Conservation (phyloP, 1,140 invertebrate species). For the Halyomorpha halys region DNA sequence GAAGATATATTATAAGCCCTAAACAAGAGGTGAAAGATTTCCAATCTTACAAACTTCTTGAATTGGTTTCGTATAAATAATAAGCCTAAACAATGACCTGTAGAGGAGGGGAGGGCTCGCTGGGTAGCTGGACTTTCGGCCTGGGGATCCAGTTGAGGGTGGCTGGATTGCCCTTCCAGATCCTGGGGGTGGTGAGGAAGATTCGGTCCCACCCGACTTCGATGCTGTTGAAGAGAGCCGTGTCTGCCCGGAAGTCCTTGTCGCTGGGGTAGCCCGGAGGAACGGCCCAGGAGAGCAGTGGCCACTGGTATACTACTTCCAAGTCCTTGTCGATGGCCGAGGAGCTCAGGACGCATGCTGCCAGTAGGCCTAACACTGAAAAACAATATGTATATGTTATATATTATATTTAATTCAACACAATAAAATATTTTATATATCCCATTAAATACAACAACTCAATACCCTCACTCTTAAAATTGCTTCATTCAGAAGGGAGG, state of each 20-base stretch:
- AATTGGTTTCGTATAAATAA: too few species aligned
- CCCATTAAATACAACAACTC: too few species aligned
- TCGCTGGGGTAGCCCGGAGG: slow-evolving; percentile 40
- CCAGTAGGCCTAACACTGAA: not conserved
- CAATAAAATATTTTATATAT: too few species aligned
- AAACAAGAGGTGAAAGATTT: too few species aligned
- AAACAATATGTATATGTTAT: not conserved
- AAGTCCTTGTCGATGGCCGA: slow-evolving; percentile 33
- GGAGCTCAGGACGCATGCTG: not conserved
- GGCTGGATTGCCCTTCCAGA: slow-evolving; percentile 58
- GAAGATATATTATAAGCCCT: too few species aligned
- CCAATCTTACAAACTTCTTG: too few species aligned
- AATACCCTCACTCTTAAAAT: too few species aligned
- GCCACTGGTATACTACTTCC: slow-evolving; percentile 64
- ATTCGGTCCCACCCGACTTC: slow-evolving; percentile 56
- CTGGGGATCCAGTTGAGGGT: slow-evolving; percentile 56
- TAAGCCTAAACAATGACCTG: slow-evolving; percentile 37
- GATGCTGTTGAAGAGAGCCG: slow-evolving; percentile 51
- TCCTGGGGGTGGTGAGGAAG: slow-evolving; percentile 59
- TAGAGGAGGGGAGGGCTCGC: slow-evolving; percentile 48
- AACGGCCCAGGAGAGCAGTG: slow-evolving; percentile 54
- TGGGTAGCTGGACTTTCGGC: slow-evolving; percentile 37
- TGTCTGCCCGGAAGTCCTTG: slow-evolving; percentile 30
- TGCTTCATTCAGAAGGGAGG: too few species aligned
- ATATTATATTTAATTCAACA: too few species aligned